Evolutionary conservation across 2,888 invertebrate genomes (phyloP).

Genomic region (Drosophila parthenogenetica): DNA sequence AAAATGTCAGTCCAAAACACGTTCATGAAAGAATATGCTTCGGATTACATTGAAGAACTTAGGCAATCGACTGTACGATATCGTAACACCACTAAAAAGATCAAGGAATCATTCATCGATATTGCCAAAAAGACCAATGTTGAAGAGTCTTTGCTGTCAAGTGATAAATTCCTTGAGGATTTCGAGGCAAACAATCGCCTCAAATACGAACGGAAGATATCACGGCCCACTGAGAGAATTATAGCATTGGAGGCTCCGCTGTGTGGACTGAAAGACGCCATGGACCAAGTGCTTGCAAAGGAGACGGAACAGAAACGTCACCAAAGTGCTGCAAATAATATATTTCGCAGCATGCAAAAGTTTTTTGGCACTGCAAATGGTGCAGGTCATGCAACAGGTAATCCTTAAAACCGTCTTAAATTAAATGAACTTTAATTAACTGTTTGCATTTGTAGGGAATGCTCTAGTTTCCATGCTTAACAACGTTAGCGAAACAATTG

Average conservation of each 20-base stretch:
- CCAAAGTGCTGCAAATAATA: slow-evolving; percentile 66
- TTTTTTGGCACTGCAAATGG: slow-evolving; percentile 34
- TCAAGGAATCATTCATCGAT: slow-evolving; percentile 47
- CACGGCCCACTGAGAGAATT: slow-evolving; percentile 41
- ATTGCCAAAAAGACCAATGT: slow-evolving; percentile 59
- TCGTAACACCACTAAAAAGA: slow-evolving; percentile 53
- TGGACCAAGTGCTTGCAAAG: slow-evolving; percentile 77
- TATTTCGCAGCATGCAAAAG: slow-evolving; percentile 56
- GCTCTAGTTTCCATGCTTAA: slow-evolving; percentile 73
- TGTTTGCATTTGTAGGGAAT: slow-evolving; percentile 8
- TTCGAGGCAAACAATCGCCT: slow-evolving; percentile 65
- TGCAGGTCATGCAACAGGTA: slow-evolving; percentile 24
- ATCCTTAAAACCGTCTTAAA: background rate
- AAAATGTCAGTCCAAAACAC: slow-evolving; percentile 67
- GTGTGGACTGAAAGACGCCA: slow-evolving; percentile 63
- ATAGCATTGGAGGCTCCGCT: slow-evolving; percentile 60
- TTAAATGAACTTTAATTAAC: background rate
- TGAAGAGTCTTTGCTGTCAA: slow-evolving; percentile 42
- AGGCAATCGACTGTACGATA: slow-evolving; percentile 56
- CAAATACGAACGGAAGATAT: slow-evolving; percentile 51
- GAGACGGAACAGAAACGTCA: slow-evolving; percentile 70
- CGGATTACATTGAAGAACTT: slow-evolving; percentile 73
- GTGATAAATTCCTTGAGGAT: slow-evolving; percentile 61
- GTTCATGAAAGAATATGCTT: slow-evolving; percentile 77
- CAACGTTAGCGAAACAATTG: slow-evolving; percentile 67